Base-by-base conservation (phyloP, 2,113 vertebrate species). In the Pristiophorus japonicus region DNA sequence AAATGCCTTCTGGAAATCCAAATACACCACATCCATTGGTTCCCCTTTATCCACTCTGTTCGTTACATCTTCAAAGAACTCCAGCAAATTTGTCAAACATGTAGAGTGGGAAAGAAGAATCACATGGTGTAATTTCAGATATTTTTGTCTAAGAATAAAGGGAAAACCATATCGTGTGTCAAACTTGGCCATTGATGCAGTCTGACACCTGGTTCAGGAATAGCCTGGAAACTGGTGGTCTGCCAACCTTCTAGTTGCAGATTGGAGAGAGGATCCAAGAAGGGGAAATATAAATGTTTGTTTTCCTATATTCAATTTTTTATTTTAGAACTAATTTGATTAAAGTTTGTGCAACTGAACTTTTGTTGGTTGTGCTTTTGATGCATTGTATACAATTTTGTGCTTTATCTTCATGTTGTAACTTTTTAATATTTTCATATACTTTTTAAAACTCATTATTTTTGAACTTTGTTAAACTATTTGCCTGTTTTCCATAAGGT, bases 401-500 rank as follows among this genome's bases (percentile, higher is more conserved):
- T 42, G 0, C 67, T 94, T 67, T 67, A 47, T 47, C 65, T 67
- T 70, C 0, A 0, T 7, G n/a, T 70, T 67, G 0, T 47, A 94
- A 66, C 22, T 5, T 47, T 45, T 70, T 70, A 30, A 47, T 45
- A 66, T 12, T 55, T 90, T 90, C 30, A 30, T 11, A 14, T 90
- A 55, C 51, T 51, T 87, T 51, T 59, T 59, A 27, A 51, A 51
- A 30, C 22, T 94, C 6, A 47, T 70, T 47, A 6, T 47, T 59
- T 88, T 70, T 94, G 65, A 16, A 51, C 38, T 4, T n/a, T 70
- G 42, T 73, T 18, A 27, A 94, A 94, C 20, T 66, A 18, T 47
- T 70, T 94, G 93, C 45, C 24, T 94, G 91, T 94, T 94, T 94
- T 63, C 88, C 45, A 73, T 96, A 96, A 99, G 99, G 70, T 98